phyloP scores from a whole-genome alignment of 2,888 invertebrate genomes.

The Colletes collaris region DNA sequence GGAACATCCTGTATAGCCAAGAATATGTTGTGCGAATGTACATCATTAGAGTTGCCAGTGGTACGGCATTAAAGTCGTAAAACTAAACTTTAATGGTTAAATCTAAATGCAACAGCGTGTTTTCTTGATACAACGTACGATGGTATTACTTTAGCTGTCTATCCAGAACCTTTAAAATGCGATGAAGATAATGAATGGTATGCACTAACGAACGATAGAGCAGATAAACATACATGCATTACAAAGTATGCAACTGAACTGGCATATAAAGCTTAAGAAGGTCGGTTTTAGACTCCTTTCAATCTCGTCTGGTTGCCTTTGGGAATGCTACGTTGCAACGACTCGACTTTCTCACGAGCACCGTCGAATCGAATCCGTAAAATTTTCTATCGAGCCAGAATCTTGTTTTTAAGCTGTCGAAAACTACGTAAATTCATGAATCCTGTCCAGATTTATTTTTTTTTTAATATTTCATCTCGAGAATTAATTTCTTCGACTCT shows the following conservation, averaged over 20 bases:
- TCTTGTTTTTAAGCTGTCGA: too few species aligned
- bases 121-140: conserved; percentile 1
- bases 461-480: too few species aligned
- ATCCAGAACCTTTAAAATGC: conserved; percentile 12
- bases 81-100: conserved; percentile 27
- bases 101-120: conserved; percentile 20
- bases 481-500: too few species aligned
- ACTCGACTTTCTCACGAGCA: too few species aligned
- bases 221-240: conserved; percentile 9
- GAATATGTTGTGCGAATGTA: background rate
- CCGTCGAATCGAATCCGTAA: too few species aligned
- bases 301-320: background rate
- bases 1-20: too few species aligned
- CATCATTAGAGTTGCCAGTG: conserved; percentile 15
- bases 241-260: conserved; percentile 6
- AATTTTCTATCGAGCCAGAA: too few species aligned
- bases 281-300: background rate
- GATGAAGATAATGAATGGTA: conserved; percentile 19
- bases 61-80: conserved; percentile 18
- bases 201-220: conserved; percentile 4
- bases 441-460: too few species aligned
- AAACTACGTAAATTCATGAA: too few species aligned
- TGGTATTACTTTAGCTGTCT: conserved; percentile 8
- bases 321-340: background rate
- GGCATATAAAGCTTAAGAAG: background rate